These are phyloP conservation scores for Leptobrachium leishanense DNA, from an alignment of 2,113 vertebrate genomes.

Conservation along the genomic window DNA sequence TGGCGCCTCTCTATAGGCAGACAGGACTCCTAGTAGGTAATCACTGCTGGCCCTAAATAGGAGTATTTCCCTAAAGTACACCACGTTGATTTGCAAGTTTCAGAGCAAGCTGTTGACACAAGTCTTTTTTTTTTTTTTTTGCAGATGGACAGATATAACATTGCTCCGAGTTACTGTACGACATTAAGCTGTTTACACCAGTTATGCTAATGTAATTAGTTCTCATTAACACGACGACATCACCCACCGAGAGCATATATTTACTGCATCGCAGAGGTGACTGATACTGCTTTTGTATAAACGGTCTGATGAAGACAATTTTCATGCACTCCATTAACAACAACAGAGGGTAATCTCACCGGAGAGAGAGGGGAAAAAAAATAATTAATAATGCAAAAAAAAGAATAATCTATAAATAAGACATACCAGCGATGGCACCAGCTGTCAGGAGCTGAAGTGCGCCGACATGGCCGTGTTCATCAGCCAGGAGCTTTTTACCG, in stretches of 20 bases:
- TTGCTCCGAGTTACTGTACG: slow-evolving; percentile 73
- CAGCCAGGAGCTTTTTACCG: slow-evolving; percentile 80
- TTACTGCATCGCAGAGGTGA: slow-evolving; percentile 72
- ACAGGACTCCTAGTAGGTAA: too few species aligned
- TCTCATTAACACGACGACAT: slow-evolving; percentile 73
- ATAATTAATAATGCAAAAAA: too few species aligned
- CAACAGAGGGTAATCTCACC: slow-evolving; percentile 33
- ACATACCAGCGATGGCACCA: slow-evolving; percentile 93
- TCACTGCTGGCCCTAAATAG: too few species aligned
- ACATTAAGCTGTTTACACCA: slow-evolving; percentile 82
- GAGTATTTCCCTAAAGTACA: background rate
- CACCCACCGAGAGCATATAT: slow-evolving; percentile 73
- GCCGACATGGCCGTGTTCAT: slow-evolving; percentile 86
- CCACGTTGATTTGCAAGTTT: slow-evolving; percentile 48
- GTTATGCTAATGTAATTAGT: slow-evolving; percentile 86
- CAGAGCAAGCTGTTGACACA: slow-evolving; percentile 64
- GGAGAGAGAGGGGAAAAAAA: slow-evolving; percentile 15
- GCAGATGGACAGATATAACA: slow-evolving; percentile 74
- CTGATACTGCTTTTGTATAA: slow-evolving; percentile 65
- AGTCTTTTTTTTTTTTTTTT: slow-evolving; percentile 52
- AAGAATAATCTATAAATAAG: slow-evolving; percentile 49
- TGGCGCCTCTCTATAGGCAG: too few species aligned
- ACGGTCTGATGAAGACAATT: slow-evolving; percentile 60
- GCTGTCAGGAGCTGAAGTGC: slow-evolving; percentile 89
- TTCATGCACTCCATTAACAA: slow-evolving; percentile 54